Percentiles rank a stretch among this genome's conserved stretches.
These are phyloP conservation scores for Danio kyathit DNA, from an alignment of 2,797 vertebrate species.

Conservation along the genomic window DNA sequence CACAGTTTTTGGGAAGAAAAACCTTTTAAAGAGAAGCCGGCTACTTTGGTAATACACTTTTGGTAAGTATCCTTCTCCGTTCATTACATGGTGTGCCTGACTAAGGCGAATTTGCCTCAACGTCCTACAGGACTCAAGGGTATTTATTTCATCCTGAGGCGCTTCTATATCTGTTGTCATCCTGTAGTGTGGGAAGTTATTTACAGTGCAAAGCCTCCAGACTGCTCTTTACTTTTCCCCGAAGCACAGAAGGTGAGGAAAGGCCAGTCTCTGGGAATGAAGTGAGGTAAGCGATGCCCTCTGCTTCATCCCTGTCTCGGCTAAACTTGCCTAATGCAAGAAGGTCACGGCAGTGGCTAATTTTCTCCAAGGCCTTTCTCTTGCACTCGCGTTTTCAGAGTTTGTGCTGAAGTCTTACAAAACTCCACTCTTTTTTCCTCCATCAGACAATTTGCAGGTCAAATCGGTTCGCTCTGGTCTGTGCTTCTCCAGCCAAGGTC, in stretches of 20 bases:
- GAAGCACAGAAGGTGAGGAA: slow-evolving; percentile 28
- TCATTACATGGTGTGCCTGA: slow-evolving; percentile 41
- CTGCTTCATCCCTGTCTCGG: background rate
- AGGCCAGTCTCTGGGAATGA: slow-evolving; percentile 1
- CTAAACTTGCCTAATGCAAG: slow-evolving; percentile 39
- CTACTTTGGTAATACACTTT: slow-evolving; percentile 46
- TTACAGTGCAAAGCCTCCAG: slow-evolving; percentile 32
- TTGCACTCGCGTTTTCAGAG: slow-evolving; percentile 19
- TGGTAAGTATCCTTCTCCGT: slow-evolving; percentile 35
- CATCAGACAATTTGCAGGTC: slow-evolving; percentile 31
- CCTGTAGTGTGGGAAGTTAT: slow-evolving; percentile 33
- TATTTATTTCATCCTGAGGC: slow-evolving; percentile 18
- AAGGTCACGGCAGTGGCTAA: slow-evolving; percentile 27
- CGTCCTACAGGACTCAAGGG: slow-evolving; percentile 13
- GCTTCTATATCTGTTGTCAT: slow-evolving; percentile 25
- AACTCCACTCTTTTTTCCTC: slow-evolving; percentile 15
- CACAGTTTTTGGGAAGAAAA: slow-evolving; percentile 45
- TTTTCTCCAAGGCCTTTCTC: slow-evolving; percentile 16
- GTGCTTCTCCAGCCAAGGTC: slow-evolving; percentile 9
- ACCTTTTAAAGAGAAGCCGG: slow-evolving; percentile 47
- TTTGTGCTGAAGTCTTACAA: background rate
- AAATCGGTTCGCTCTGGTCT: slow-evolving; percentile 13
- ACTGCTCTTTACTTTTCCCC: slow-evolving; percentile 24
- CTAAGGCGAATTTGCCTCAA: slow-evolving; percentile 6
- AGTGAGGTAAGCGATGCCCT: background rate